These are phyloP conservation scores for Cantharis rustica DNA, from an alignment of 2,888 invertebrate species.

Conservation along the genomic window DNA sequence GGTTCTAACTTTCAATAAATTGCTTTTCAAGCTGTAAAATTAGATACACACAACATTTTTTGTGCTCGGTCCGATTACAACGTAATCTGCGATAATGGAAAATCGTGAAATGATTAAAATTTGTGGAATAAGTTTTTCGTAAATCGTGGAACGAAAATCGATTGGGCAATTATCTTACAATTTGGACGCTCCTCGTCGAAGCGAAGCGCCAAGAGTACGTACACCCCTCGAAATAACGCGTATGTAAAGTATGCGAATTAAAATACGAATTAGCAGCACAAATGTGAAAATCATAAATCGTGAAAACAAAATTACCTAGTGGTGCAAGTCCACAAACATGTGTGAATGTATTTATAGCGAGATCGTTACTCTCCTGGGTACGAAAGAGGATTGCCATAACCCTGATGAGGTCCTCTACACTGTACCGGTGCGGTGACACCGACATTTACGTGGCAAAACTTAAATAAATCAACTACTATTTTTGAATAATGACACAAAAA, in stretches of 20 bases:
- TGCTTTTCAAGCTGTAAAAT: slow-evolving; percentile 14
- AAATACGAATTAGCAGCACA: slow-evolving; percentile 33
- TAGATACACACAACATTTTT: background rate
- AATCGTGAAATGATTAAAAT: background rate
- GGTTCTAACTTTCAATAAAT: slow-evolving; percentile 32
- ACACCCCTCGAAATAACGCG: background rate
- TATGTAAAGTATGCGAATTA: slow-evolving; percentile 28
- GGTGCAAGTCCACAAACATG: slow-evolving; percentile 31
- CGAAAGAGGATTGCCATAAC: slow-evolving; percentile 26
- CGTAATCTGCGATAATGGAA: background rate
- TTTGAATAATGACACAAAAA: slow-evolving; percentile 24
- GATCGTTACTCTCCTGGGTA: slow-evolving; percentile 31
- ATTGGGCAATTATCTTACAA: background rate
- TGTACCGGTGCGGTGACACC: slow-evolving; percentile 29
- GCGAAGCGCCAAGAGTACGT: background rate
- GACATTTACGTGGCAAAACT: slow-evolving; percentile 27
- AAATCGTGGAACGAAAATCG: background rate
- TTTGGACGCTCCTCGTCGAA: background rate
- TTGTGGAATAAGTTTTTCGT: background rate
- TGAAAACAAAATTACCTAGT: slow-evolving; percentile 31
- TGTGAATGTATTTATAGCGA: slow-evolving; percentile 33
- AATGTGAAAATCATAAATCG: slow-evolving; percentile 33
- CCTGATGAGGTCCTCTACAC: slow-evolving; percentile 31
- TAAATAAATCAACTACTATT: slow-evolving; percentile 27
- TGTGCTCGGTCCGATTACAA: background rate